Conservation (phyloP, 2,797 vertebrate genomes). For the Passerculus sandwichensis region DNA sequence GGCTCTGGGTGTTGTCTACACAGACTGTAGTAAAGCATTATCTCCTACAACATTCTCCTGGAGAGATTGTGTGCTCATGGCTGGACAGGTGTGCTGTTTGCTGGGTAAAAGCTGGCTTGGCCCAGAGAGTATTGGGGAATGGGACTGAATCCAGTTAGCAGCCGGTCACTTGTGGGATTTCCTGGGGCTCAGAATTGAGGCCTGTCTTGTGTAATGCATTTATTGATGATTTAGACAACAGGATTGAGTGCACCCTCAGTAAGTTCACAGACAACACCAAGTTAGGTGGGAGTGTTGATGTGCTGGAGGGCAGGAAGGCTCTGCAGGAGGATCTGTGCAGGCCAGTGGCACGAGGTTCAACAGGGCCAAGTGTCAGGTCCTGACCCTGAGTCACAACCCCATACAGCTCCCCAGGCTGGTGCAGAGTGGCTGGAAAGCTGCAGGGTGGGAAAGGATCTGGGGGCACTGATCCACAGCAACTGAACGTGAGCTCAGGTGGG, state of each 20-base stretch:
- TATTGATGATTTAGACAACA: not conserved
- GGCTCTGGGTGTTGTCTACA: not conserved
- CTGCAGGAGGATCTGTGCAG: not conserved
- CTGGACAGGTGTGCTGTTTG: not conserved
- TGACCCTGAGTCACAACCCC: not conserved
- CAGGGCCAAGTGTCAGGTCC: not conserved
- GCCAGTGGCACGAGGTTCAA: not conserved
- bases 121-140: not conserved
- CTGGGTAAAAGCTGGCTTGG: not conserved
- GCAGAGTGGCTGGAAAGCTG: not conserved
- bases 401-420: not conserved
- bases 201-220: not conserved
- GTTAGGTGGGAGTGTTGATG: not conserved
- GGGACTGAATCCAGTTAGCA: not conserved
- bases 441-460: not conserved
- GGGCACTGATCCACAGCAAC: not conserved
- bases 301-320: not conserved
- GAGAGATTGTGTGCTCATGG: not conserved
- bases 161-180: fast-evolving
- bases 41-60: not conserved
- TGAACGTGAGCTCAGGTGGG: not conserved
- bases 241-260: not conserved
- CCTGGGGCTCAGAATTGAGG: not conserved
- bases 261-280: not conserved
- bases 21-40: not conserved